Conservation (phyloP, 1,140 invertebrate species). For the Pinna nobilis region DNA sequence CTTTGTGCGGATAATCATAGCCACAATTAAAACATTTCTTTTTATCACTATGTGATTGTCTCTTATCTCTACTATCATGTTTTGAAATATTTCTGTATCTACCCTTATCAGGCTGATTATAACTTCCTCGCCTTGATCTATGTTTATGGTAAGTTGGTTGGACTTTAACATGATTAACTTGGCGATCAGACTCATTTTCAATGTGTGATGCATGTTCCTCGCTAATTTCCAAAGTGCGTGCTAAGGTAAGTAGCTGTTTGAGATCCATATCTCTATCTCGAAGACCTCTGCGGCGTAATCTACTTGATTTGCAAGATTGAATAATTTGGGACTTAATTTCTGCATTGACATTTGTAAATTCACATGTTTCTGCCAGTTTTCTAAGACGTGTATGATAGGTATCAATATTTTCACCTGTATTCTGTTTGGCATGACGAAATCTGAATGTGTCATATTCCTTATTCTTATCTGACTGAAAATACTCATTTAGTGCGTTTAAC, state of each 20-base stretch:
- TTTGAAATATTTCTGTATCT: neutral
- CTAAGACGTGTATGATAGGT: slow-evolving; percentile 35
- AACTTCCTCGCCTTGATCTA: neutral
- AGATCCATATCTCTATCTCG: slow-evolving; percentile 25
- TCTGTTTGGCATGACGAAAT: slow-evolving; percentile 37
- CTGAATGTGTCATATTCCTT: slow-evolving; percentile 34
- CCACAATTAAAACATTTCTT: slow-evolving; percentile 41
- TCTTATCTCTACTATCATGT: neutral
- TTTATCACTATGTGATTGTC: neutral
- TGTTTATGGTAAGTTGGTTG: too few relatives aligned
- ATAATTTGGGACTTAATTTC: slow-evolving; percentile 48
- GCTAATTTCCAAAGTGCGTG: slow-evolving; percentile 7
- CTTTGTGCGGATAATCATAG: slow-evolving; percentile 18
- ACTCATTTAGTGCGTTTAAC: slow-evolving; percentile 4
- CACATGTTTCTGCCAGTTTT: slow-evolving; percentile 30
- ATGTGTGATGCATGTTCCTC: neutral
- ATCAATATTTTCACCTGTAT: slow-evolving; percentile 27
- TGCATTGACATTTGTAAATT: slow-evolving; percentile 26
- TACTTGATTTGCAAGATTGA: slow-evolving; percentile 40
- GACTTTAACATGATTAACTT: too few relatives aligned
- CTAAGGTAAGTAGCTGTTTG: slow-evolving; percentile 1
- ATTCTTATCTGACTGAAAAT: slow-evolving; percentile 70
- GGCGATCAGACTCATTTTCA: too few relatives aligned
- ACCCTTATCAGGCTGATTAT: neutral
- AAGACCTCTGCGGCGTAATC: slow-evolving; percentile 30